Evolutionary conservation across 37 sponge, comb jelly and placozoan genomes (phyloP).

Genomic region (Spongia lamella): DNA sequence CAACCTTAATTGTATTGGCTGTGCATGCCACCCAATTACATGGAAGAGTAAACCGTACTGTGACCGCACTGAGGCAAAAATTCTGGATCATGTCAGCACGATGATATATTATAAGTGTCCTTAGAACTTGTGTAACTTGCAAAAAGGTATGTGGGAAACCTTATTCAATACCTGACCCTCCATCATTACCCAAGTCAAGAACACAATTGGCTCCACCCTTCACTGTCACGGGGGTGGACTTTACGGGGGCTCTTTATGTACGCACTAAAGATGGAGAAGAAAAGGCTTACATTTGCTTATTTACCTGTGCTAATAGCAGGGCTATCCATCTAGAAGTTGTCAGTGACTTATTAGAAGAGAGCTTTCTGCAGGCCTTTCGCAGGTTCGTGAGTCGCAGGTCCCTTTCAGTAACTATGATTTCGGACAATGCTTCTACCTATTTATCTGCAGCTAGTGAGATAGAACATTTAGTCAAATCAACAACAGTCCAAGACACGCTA

Average conservation of each 20-base stretch:
- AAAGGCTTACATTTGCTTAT: slow-evolving; percentile 10
- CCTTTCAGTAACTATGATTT: no score
- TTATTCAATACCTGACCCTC: neutral
- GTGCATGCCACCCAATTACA: neutral
- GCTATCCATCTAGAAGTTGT: slow-evolving; percentile 1
- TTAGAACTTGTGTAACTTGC: slow-evolving; percentile 2
- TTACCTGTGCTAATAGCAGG: neutral
- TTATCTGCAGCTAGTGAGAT: no score
- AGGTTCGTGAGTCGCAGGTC: neutral
- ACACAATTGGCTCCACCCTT: neutral
- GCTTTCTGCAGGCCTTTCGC: neutral
- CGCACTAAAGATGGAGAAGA: neutral
- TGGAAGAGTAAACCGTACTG: neutral
- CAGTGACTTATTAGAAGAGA: neutral
- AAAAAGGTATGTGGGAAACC: neutral
- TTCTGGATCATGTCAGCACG: neutral
- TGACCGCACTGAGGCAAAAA: neutral
- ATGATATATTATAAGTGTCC: neutral
- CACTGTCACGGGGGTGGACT: neutral
- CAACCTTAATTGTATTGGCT: neutral
- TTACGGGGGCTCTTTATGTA: neutral
- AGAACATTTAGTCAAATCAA: no score
- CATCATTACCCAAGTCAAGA: neutral
- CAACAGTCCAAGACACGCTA: no score
- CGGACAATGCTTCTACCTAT: no score